These are phyloP conservation scores for Agriopis leucophaearia DNA, from an alignment of 2,888 invertebrate genomes.

Conservation along the genomic window DNA sequence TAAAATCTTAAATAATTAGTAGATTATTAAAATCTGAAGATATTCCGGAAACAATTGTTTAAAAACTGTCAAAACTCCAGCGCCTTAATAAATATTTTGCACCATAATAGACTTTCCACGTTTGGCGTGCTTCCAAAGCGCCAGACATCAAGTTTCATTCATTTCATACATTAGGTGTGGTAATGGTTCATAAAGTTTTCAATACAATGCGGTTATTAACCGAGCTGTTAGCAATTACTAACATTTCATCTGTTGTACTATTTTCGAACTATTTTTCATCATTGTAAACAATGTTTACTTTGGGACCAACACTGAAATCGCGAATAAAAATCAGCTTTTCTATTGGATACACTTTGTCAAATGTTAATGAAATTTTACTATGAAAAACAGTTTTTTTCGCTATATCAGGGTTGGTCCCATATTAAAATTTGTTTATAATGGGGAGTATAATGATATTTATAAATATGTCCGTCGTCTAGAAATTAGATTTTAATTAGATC, in stretches of 20 bases:
- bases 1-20: background rate
- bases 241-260: background rate
- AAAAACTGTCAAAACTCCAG: background rate
- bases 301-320: no score
- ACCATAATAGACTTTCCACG: constrained; percentile 66
- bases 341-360: no score
- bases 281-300: no score
- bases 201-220: constrained; percentile 39
- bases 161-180: constrained; percentile 53
- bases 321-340: no score
- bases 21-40: no score
- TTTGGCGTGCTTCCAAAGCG: constrained; percentile 70
- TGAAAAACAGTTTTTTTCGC: no score
- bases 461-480: no score
- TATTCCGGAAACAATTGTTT: background rate
- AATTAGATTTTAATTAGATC: no score
- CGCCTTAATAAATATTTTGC: constrained; percentile 55
- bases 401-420: no score
- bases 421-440: no score
- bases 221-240: constrained; percentile 22
- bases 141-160: constrained; percentile 64
- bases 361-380: no score
- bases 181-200: constrained; percentile 27
- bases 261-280: background rate
- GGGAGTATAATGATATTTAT: no score